Evolutionary conservation across 2,888 invertebrate genomes (phyloP), one percentile per base, ranked within the genome.

Genomic region (Pseudococcus longispinus): DNA sequence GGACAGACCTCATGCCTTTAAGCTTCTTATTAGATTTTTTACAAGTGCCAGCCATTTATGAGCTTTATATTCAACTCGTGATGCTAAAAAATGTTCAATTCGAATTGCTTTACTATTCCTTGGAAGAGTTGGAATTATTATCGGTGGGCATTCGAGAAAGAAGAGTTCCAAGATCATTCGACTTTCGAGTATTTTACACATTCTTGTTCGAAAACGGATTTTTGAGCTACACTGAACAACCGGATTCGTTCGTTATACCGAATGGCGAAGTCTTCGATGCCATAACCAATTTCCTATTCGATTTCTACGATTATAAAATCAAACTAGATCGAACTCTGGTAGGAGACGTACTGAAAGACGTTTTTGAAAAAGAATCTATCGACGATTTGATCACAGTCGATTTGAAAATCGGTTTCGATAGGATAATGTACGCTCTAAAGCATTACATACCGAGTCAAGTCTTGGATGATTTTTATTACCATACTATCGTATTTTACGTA

Each of bases 401-500:
- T 15, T 70, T 70, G 29, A 70, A 70, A 29, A 70, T 70, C 0
- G 70, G 70, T 18, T 70, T 70, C 32, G 70, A 70, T 70, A 15
- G 70, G 18, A 70, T 70, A 29, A 70, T 70, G 70, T 70, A 70
- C 15, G 18, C 11, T 29, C 1, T 70, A 15, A 70, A 70, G 18
- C 70, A 70, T 70, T 70, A 70, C 18, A 6, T 70, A 18, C 70
- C 70, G 2, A 70, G 18, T 18, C 3, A 29, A 13, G 8, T 70
- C 18, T 15, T 70, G 29, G 70, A 70, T 70, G 70, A 70, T 29
- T 70, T 70, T 70, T 70, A 70, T 18, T 70, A 70, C 29, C 70
- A 70, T 29, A 29, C 15, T 70, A 18, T 70, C 1, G 29, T 70
- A 29, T 70, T 70, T 18, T 70, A 70, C 29, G 70, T 70, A 4